Evolutionary conservation across 1,140 invertebrate genomes (phyloP).

Genomic region (Brevipalpus yothersi): DNA sequence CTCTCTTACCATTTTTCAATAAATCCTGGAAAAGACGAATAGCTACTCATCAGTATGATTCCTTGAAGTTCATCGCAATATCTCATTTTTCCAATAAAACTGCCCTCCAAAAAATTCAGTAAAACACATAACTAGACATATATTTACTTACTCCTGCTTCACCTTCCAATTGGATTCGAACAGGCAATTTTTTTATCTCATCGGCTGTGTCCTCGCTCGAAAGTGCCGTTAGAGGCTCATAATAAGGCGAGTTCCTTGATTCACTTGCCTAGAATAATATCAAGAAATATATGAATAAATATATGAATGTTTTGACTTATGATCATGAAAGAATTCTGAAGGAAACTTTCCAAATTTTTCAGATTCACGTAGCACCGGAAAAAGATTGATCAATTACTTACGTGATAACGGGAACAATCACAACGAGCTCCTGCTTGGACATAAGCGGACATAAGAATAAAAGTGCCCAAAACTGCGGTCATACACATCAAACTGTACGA

Average conservation of each 20-base stretch:
- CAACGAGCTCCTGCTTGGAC: conserved; percentile 2
- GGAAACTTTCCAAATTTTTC: no score
- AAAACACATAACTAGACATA: background rate
- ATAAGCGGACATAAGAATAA: conserved; percentile 4
- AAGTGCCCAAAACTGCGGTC: conserved; percentile 1
- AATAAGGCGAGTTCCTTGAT: conserved; percentile 5
- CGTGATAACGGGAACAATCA: background rate
- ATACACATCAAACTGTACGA: conserved; percentile 5
- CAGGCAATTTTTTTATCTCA: background rate
- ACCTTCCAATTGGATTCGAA: conserved; percentile 3
- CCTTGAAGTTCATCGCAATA: background rate
- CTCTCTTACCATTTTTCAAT: conserved; percentile 43
- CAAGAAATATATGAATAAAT: conserved; percentile 30
- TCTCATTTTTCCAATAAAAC: background rate
- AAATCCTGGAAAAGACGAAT: conserved; percentile 20
- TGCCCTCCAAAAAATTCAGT: background rate
- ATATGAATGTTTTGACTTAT: no score
- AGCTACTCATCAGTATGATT: background rate
- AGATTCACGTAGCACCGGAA: background rate
- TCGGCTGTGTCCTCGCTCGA: background rate
- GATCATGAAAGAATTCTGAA: no score
- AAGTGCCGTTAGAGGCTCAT: conserved; percentile 4
- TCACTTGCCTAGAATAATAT: background rate
- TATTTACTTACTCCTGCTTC: conserved; percentile 24
- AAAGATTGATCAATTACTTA: background rate